Conservation (phyloP, 2,113 vertebrate species). For the Psittacara wagleri region DNA sequence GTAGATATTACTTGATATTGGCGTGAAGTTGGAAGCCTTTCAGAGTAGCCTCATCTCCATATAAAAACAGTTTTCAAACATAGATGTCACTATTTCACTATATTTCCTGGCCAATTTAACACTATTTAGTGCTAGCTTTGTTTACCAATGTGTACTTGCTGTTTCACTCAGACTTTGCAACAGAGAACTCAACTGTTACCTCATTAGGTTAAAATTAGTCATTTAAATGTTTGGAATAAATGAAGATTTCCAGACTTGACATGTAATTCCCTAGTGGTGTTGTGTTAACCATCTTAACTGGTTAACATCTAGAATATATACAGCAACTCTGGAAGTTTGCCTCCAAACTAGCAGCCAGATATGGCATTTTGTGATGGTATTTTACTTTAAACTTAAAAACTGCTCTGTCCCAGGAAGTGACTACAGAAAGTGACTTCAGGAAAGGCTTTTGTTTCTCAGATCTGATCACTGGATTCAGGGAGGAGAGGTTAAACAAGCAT, state of each 20-base stretch:
- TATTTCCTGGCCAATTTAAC: neutral
- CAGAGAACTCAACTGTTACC: neutral
- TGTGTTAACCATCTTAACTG: neutral
- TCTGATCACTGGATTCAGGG: neutral
- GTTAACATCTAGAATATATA: neutral
- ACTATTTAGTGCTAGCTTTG: neutral
- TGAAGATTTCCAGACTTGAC: neutral
- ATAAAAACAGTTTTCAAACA: neutral
- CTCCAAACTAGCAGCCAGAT: neutral
- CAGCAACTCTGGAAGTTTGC: neutral
- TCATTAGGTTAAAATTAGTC: neutral
- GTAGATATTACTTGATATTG: fast-evolving
- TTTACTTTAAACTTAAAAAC: neutral
- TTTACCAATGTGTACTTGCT: neutral
- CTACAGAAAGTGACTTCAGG: neutral
- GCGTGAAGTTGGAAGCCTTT: neutral
- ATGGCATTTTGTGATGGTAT: neutral
- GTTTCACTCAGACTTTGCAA: neutral
- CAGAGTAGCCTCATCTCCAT: neutral
- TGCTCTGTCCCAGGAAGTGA: neutral
- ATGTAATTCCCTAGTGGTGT: neutral
- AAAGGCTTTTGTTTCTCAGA: neutral
- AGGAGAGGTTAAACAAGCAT: neutral
- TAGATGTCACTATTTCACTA: conserved; percentile 43
- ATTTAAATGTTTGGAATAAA: neutral